Conservation (phyloP, 2,888 invertebrate species). For the Lampropteryx suffumata region DNA sequence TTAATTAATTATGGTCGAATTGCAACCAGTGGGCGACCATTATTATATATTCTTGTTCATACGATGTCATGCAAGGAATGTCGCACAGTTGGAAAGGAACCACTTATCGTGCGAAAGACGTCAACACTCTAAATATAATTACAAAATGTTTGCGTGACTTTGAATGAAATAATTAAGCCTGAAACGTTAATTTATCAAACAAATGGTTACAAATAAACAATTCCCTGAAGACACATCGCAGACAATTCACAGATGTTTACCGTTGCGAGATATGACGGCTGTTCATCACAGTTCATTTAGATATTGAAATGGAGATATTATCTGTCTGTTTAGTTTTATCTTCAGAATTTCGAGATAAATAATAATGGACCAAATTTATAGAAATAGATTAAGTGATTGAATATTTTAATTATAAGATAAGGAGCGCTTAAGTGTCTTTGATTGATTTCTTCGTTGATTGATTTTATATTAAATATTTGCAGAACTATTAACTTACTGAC, state of each 20-base stretch:
- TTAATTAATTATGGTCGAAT: no score
- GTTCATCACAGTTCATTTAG: constrained; percentile 13
- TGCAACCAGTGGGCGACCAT: no score
- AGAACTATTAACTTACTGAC: no score
- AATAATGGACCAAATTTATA: constrained; percentile 1
- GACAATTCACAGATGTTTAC: constrained; percentile 14
- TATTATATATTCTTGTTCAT: no score
- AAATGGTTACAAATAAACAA: constrained; percentile 11
- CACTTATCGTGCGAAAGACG: no score
- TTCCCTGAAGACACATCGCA: background rate
- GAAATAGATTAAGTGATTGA: background rate
- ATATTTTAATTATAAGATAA: constrained; percentile 10
- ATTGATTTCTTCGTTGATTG: background rate
- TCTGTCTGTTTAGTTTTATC: background rate
- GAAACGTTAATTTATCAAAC: constrained; percentile 11
- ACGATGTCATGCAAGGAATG: no score
- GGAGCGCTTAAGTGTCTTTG: background rate
- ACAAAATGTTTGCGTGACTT: background rate
- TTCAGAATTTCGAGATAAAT: background rate
- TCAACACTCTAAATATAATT: no score
- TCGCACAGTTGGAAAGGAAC: no score
- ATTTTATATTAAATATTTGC: background rate
- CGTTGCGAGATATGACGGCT: constrained; percentile 10
- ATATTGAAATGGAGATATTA: constrained; percentile 6
- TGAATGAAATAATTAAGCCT: constrained; percentile 2